These are phyloP conservation scores for Anabas testudineus DNA, from an alignment of 2,797 vertebrate genomes.

Conservation along the genomic window DNA sequence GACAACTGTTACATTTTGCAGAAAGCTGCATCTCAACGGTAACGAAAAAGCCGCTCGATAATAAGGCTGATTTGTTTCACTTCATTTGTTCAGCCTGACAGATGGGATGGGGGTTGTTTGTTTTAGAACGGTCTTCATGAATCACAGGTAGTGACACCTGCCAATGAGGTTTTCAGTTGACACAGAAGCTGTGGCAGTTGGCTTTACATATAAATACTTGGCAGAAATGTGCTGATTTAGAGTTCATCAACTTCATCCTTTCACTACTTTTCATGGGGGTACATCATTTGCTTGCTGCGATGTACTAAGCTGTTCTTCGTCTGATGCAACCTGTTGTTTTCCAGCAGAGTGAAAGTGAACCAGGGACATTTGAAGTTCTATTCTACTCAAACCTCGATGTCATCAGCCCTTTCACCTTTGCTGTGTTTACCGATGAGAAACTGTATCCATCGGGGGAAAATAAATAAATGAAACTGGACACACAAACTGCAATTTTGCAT, in stretches of 20 bases:
- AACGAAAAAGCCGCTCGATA: not conserved
- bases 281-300: no score
- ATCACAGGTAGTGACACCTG: not conserved
- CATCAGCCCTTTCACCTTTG: no score
- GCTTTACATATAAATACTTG: no score
- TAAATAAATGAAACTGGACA: conserved; percentile 24
- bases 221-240: not conserved
- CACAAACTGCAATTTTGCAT: conserved; percentile 37
- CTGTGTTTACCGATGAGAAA: conserved; percentile 8
- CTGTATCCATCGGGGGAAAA: conserved; percentile 1
- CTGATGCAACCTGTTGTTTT: no score
- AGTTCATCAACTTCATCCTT: no score
- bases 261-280: no score
- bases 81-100: not conserved
- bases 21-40: not conserved
- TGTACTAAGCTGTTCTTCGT: no score
- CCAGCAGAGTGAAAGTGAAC: no score
- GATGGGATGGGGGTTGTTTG: not conserved
- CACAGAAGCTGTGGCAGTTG: not conserved
- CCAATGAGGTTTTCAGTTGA: not conserved
- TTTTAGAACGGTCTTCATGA: not conserved
- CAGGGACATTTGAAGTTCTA: no score
- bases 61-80: not conserved
- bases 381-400: not conserved
- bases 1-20: not conserved